Conservation (phyloP, 2,797 vertebrate genomes). For the Scleropages formosus region DNA sequence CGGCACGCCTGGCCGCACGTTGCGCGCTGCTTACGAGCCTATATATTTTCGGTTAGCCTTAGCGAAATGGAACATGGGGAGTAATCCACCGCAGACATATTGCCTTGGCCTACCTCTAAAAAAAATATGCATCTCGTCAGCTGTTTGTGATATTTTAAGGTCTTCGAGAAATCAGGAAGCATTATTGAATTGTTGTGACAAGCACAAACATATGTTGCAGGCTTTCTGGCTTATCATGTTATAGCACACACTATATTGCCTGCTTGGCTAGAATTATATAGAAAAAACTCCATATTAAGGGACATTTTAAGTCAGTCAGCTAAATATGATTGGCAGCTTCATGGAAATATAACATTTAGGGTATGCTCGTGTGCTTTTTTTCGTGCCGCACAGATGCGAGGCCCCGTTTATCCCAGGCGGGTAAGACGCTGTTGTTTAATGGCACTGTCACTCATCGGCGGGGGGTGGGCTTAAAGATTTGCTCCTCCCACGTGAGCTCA, state of each 20-base stretch:
- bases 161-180: conserved; percentile 13
- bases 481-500: background rate
- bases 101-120: background rate
- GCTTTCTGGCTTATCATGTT: conserved; percentile 3
- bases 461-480: background rate
- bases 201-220: conserved; percentile 8
- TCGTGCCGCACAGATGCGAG: background rate
- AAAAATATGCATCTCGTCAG: background rate
- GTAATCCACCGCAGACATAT: background rate
- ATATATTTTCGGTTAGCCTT: background rate
- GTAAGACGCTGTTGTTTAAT: background rate
- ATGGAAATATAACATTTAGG: background rate
- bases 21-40: no score
- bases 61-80: background rate
- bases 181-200: conserved; percentile 19
- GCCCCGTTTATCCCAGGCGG: no score
- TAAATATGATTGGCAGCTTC: background rate
- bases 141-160: conserved; percentile 3
- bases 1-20: no score
- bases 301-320: background rate
- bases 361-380: background rate
- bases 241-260: background rate
- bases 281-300: conserved; percentile 8
- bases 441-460: background rate
- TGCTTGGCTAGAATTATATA: background rate